A percentile compares a stretch with the other conserved stretches of the same genome.
Evolutionary conservation across 2,113 vertebrate genomes (phyloP).

Genomic region (Trogon melanurus): DNA sequence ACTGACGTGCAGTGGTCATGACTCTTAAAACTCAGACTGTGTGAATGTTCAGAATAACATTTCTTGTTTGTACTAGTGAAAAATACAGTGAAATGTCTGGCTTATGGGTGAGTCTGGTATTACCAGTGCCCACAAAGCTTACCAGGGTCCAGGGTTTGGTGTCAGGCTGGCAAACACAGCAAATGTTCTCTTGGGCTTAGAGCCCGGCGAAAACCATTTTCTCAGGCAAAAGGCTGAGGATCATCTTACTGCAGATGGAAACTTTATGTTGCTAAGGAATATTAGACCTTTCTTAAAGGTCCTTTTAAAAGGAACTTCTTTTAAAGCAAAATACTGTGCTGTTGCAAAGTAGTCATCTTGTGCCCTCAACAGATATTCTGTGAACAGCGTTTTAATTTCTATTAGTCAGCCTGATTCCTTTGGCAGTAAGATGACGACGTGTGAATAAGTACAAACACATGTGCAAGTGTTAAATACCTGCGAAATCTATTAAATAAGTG

Average conservation of each 20-base stretch:
- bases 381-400: not conserved
- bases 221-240: not conserved
- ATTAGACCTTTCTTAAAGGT: not conserved
- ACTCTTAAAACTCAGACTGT: not conserved
- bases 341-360: not conserved
- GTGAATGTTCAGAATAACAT: not conserved
- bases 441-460: not conserved
- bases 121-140: not conserved
- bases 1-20: rapidly evolving
- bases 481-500: not conserved
- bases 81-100: not conserved
- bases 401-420: not conserved
- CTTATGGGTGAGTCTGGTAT: not conserved
- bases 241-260: not conserved
- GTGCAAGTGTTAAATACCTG: not conserved
- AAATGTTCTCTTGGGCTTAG: not conserved
- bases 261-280: not conserved
- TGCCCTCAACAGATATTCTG: not conserved
- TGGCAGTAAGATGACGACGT: not conserved
- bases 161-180: not conserved
- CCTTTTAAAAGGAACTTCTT: not conserved
- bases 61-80: not conserved
- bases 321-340: not conserved
- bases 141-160: not conserved
- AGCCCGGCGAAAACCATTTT: not conserved